Percentiles rank a stretch among this genome's conserved stretches.
Evolutionary conservation across 2,797 vertebrate genomes (phyloP).

Genomic region (Poeciliopsis paucimaculata): DNA sequence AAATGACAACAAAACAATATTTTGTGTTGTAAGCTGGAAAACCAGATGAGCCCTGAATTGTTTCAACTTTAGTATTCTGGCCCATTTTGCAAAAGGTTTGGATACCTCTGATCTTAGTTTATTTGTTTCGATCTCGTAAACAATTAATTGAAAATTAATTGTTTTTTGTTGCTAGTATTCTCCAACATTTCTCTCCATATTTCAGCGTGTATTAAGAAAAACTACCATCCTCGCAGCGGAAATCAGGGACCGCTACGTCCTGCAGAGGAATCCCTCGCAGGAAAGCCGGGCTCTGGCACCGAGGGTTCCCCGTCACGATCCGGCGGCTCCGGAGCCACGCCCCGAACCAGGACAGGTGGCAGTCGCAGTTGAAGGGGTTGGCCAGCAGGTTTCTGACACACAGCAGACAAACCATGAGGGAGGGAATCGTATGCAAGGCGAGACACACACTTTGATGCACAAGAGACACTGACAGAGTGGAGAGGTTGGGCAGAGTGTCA

Average conservation of each 20-base stretch:
- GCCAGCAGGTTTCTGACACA: slow-evolving; percentile 90
- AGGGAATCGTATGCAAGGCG: not conserved
- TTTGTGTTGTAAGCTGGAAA: too few species aligned
- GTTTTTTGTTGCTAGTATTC: too few species aligned
- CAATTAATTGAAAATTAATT: too few species aligned
- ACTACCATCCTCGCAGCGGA: slow-evolving; percentile 94
- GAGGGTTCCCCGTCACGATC: slow-evolving; percentile 95
- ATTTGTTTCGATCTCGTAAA: too few species aligned
- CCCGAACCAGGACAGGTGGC: slow-evolving; percentile 93
- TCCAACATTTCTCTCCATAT: not conserved
- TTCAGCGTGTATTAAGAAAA: not conserved
- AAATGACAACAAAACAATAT: too few species aligned
- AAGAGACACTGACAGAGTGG: slow-evolving; percentile 64
- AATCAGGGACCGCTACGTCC: slow-evolving; percentile 93
- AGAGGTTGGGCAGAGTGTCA: slow-evolving; percentile 91
- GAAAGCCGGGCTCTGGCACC: slow-evolving; percentile 93
- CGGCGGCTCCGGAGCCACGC: slow-evolving; percentile 93
- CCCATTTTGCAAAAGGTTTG: too few species aligned
- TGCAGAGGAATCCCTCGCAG: slow-evolving; percentile 95
- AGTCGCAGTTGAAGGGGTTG: slow-evolving; percentile 96
- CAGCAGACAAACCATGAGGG: not conserved
- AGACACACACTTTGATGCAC: not conserved
- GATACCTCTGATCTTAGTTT: too few species aligned
- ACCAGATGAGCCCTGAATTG: too few species aligned
- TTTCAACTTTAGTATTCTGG: too few species aligned